Conservation (phyloP, 2,113 vertebrate species). For the Tetraodon nigroviridis region DNA sequence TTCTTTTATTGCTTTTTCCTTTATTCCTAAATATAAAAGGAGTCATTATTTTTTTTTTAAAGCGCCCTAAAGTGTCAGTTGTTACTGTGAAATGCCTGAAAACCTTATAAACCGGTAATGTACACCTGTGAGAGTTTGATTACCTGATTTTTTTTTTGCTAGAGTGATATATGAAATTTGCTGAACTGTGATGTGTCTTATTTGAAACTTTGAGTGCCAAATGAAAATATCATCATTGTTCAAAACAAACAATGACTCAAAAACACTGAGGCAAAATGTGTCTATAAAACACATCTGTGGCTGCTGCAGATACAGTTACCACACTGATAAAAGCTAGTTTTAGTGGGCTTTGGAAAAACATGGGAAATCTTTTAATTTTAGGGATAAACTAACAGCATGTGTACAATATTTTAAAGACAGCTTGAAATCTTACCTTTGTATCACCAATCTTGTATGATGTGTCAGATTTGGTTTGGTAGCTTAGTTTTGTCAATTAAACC, state of each 20-base stretch:
- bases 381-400: conserved; percentile 51
- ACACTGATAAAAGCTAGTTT: too few species aligned
- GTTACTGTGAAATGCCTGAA: conserved; percentile 29
- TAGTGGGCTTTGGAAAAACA: too few species aligned
- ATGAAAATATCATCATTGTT: neutral
- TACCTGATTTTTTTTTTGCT: conserved; percentile 22
- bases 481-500: too few species aligned
- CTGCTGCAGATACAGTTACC: too few species aligned
- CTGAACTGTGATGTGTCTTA: conserved; percentile 4
- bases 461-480: too few species aligned
- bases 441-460: too few species aligned
- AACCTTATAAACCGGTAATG: conserved; percentile 5
- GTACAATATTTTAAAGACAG: conserved; percentile 50
- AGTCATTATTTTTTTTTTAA: conserved; percentile 18
- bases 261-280: neutral
- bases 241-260: conserved; percentile 3
- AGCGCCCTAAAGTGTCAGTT: conserved; percentile 42
- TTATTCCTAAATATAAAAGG: conserved; percentile 26
- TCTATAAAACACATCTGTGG: too few species aligned
- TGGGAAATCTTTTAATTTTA: conserved; percentile 42
- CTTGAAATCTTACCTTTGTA: conserved; percentile 56
- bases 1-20: conserved; percentile 35
- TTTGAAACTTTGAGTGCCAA: conserved; percentile 7
- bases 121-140: neutral
- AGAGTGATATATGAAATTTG: conserved; percentile 5